A percentile compares a stretch with the other conserved stretches of the same genome.
These are phyloP conservation scores for Grallaria varia DNA, from an alignment of 2,113 vertebrate genomes.

Conservation along the genomic window DNA sequence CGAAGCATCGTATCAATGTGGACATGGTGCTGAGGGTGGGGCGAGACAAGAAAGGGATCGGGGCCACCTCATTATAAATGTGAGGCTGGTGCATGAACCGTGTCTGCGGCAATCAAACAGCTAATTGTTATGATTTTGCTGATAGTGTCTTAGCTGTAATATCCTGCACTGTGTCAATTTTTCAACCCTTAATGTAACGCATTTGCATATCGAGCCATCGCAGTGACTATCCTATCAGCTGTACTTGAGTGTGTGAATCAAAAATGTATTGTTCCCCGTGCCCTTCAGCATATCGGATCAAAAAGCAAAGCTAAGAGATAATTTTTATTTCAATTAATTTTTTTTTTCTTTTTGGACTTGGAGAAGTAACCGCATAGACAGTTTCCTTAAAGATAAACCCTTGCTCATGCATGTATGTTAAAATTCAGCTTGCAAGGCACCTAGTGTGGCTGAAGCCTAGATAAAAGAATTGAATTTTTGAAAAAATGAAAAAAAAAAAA, in stretches of 20 bases:
- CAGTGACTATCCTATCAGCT: slow-evolving; percentile 77
- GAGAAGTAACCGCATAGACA: neutral
- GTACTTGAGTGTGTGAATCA: slow-evolving; percentile 74
- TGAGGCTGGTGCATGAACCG: slow-evolving; percentile 67
- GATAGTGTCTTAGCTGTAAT: slow-evolving; percentile 67
- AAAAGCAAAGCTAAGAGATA: slow-evolving; percentile 35
- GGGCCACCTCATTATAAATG: slow-evolving; percentile 55
- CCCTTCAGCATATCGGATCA: slow-evolving; percentile 58
- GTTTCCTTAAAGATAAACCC: slow-evolving; percentile 11
- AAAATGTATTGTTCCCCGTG: slow-evolving; percentile 73
- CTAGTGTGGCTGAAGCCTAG: slow-evolving; percentile 1
- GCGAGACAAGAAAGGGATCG: slow-evolving; percentile 39
- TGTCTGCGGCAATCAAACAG: slow-evolving; percentile 65
- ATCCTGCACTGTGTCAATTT: slow-evolving; percentile 77
- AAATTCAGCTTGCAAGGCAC: slow-evolving; percentile 60
- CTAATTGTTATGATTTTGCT: slow-evolving; percentile 71
- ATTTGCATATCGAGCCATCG: slow-evolving; percentile 80
- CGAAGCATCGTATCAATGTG: slow-evolving; percentile 11
- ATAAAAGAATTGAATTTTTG: slow-evolving; percentile 63
- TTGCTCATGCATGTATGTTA: slow-evolving; percentile 41
- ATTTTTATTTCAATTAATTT: slow-evolving; percentile 34
- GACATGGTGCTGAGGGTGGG: slow-evolving; percentile 50
- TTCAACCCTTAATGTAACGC: slow-evolving; percentile 74
- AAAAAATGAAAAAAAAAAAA: neutral
- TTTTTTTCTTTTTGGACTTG: neutral